A percentile compares a stretch with the other conserved stretches of the same genome.
Conservation (phyloP, 1,140 invertebrate species). For the Contarinia nasturtii region DNA sequence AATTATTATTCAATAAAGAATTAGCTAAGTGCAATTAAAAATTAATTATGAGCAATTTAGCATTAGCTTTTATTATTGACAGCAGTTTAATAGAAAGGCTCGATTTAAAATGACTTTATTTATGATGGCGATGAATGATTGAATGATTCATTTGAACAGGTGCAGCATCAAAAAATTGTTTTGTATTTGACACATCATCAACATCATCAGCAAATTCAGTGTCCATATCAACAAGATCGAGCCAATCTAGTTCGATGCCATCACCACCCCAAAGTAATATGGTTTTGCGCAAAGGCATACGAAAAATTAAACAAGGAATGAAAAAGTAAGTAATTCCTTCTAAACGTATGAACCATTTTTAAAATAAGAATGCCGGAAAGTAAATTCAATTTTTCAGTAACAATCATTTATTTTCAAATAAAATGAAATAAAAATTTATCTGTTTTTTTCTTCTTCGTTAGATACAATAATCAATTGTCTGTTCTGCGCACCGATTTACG, state of each 20-base stretch:
- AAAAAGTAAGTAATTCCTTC: constrained; percentile 33
- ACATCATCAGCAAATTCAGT: no score
- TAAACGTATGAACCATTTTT: no score
- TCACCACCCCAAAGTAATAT: constrained; percentile 60
- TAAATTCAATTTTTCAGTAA: no score
- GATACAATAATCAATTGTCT: constrained; percentile 57
- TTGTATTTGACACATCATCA: background rate
- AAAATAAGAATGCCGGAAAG: no score
- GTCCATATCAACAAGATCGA: background rate
- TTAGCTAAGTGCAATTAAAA: no score
- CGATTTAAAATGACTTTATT: no score
- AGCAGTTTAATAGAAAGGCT: no score
- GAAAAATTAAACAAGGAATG: constrained; percentile 74
- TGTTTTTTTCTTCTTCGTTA: constrained; percentile 11
- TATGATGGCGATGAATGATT: background rate
- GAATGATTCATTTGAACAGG: background rate
- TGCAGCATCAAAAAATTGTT: background rate
- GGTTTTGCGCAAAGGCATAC: constrained; percentile 63
- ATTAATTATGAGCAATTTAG: no score
- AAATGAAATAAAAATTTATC: no score
- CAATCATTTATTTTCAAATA: no score
- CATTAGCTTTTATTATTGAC: no score
- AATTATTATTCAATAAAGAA: background rate
- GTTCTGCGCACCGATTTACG: constrained; percentile 54
- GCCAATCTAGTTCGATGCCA: constrained; percentile 12